These are phyloP conservation scores for Cyprinodon variegatus DNA, from an alignment of 2,113 vertebrate genomes.

Conservation along the genomic window DNA sequence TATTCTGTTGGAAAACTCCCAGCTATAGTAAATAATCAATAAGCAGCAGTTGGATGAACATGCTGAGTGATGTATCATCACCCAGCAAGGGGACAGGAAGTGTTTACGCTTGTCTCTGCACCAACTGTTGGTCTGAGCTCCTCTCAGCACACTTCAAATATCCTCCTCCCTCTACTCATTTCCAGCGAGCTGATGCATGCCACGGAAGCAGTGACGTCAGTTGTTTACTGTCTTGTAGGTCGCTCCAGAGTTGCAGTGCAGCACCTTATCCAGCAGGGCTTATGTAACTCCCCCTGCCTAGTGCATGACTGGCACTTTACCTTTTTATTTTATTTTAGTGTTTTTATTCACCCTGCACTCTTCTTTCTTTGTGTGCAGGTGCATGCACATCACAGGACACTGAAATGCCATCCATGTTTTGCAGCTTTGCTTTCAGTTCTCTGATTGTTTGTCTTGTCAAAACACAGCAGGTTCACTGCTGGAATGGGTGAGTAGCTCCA, in stretches of 20 bases:
- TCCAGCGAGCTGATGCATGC: conserved; percentile 56
- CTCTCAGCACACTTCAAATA: conserved; percentile 9
- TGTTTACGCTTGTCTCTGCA: conserved; percentile 33
- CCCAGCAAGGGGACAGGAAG: conserved; percentile 27
- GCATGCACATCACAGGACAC: conserved; percentile 9
- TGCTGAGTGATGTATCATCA: conserved; percentile 19
- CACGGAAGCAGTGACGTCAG: conserved; percentile 75
- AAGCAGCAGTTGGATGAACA: neutral
- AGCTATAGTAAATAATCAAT: conserved; percentile 5
- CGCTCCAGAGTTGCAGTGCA: conserved; percentile 65
- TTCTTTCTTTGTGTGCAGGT: conserved; percentile 7
- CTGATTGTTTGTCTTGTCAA: conserved; percentile 18
- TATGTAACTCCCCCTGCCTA: conserved; percentile 66
- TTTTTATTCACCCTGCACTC: conserved; percentile 15
- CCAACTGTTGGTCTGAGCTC: conserved; percentile 16
- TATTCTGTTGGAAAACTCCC: neutral
- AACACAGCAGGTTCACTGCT: conserved; percentile 31
- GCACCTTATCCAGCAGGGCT: conserved; percentile 64
- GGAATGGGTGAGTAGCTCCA: conserved; percentile 23
- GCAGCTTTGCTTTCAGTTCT: conserved; percentile 1
- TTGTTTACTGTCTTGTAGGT: conserved; percentile 78
- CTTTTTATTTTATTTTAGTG: conserved; percentile 3
- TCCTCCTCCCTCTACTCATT: neutral
- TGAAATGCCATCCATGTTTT: conserved; percentile 1
- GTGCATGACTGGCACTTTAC: conserved; percentile 20